Base-by-base conservation (phyloP, 2,113 vertebrate species). In the Xiphorhynchus elegans region DNA sequence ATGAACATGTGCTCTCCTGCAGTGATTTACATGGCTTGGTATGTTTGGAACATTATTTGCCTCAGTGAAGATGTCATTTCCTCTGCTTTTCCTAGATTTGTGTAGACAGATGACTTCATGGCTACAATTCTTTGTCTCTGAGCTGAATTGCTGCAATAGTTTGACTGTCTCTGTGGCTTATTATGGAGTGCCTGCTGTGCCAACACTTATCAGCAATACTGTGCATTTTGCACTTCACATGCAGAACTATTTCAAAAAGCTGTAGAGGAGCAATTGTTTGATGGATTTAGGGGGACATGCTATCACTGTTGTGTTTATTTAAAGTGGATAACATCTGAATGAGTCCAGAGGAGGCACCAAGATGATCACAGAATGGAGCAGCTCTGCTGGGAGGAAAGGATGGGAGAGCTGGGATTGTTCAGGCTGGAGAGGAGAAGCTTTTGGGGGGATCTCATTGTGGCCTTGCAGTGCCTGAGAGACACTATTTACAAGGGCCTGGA, bases 1-100 rank as follows among this genome's bases (percentile, higher is more conserved):
- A 93, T 69, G 77, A 96, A 85, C 81, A 69, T 79, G 89, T 85
- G 87, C 87, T 95, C 28, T 95, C 7, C 74, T 91, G 33, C 63
- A 82, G 79, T 95, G 93, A 95, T 91, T 94, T 96, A 93, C 95
- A 90, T 94, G 89, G 55, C 70, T 70, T 84, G 52, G 18, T 87
- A 83, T 96, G 63, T 94, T 88, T 47, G 58, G 67, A 85, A 62
- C 59, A 66, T 96, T 95, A 73, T 87, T 95, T 96, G 89, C 81
- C 74, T 85, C 78, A 74, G 63, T 84, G 62, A 89, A 85, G 87
- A 82, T 94, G 84, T 85, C 42, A 59, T 96, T 91, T 90, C 55
- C 70, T 39, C 49, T 94, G 62, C 37, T 94, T 89, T 91, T 73
- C 63, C 75, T 85, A 67, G 82, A 91, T 95, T 79, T 91, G 70